Conservation (phyloP, 2,113 vertebrate genomes). For the Mesitornis unicolor region DNA sequence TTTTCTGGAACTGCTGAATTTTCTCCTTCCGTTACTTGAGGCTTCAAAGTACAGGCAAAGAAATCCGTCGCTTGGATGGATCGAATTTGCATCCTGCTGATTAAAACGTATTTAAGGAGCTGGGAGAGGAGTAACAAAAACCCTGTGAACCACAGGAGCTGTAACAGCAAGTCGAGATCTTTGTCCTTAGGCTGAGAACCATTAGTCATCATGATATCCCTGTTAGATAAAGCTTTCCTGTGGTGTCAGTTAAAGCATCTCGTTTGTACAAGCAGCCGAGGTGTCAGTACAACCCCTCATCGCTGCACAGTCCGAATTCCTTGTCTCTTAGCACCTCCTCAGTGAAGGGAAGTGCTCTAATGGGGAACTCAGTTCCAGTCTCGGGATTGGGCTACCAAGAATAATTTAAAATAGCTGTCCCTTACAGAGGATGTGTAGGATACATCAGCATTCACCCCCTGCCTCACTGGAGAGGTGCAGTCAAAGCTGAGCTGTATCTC, state of each 20-base stretch:
- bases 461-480: not conserved
- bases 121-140: not conserved
- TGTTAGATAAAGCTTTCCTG: not conserved
- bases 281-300: not conserved
- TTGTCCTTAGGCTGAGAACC: not conserved
- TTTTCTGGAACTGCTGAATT: not conserved
- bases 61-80: not conserved
- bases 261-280: not conserved
- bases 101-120: not conserved
- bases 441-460: not conserved
- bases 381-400: not conserved
- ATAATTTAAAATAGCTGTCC: not conserved
- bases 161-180: not conserved
- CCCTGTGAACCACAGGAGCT: not conserved
- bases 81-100: not conserved
- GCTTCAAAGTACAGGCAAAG: not conserved
- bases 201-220: not conserved
- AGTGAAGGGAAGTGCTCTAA: not conserved
- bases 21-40: not conserved
- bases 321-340: not conserved
- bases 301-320: not conserved
- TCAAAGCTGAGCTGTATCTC: not conserved
- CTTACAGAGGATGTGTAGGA: not conserved
- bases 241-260: not conserved
- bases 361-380: not conserved